Conservation (phyloP, 1,140 invertebrate genomes). For the Heliconius himera region DNA sequence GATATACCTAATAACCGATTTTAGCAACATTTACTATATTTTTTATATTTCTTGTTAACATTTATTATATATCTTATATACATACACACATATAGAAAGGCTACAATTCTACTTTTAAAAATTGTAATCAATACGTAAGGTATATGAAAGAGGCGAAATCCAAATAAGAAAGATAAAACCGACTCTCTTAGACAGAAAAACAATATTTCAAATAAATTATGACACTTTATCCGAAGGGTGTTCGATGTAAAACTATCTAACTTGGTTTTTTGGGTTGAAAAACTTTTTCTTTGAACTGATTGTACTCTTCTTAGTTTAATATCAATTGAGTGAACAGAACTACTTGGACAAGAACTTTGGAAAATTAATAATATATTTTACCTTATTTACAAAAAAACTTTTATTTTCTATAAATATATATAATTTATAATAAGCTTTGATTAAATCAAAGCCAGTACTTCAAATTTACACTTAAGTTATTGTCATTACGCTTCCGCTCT, state of each 20-base stretch:
- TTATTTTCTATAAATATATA: too few species aligned
- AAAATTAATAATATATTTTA: not conserved
- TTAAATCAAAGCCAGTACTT: not conserved
- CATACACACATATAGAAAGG: too few species aligned
- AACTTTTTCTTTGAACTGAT: constrained; percentile 54
- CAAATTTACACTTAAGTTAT: constrained; percentile 18
- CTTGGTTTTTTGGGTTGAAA: constrained; percentile 57
- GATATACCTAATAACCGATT: too few species aligned
- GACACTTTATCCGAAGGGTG: constrained; percentile 67
- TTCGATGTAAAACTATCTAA: constrained; percentile 68
- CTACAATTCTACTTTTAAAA: not conserved
- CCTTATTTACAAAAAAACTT: not conserved
- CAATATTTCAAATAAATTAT: constrained; percentile 71
- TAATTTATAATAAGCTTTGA: too few species aligned
- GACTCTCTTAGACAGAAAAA: constrained; percentile 53
- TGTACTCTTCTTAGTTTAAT: constrained; percentile 18
- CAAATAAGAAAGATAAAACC: constrained; percentile 51
- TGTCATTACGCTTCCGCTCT: not conserved
- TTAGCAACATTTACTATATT: too few species aligned
- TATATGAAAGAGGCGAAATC: not conserved
- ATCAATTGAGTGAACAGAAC: not conserved
- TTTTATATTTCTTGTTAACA: too few species aligned
- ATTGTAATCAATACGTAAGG: not conserved
- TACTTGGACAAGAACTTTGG: not conserved
- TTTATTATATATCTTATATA: too few species aligned